Evolutionary conservation across 1,140 invertebrate genomes (phyloP).

Genomic region (Drosophila navojoa): DNA sequence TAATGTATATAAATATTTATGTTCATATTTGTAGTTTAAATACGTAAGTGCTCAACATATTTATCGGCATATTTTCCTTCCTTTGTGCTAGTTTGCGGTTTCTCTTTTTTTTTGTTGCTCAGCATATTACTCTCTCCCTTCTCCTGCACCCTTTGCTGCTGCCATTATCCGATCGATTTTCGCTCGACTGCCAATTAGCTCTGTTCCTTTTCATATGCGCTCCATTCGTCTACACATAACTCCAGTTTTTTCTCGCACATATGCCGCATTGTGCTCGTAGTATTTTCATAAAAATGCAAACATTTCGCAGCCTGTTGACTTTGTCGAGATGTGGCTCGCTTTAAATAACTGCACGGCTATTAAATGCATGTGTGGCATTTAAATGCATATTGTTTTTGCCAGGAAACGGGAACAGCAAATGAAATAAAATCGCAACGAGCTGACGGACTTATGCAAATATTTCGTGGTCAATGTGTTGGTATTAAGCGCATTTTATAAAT

Average conservation of each 20-base stretch:
- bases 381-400: conserved; percentile 35
- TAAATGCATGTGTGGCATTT: conserved; percentile 51
- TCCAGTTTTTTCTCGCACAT: conserved; percentile 14
- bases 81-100: too few species aligned
- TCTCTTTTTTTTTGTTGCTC: neutral
- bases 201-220: neutral
- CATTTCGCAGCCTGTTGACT: conserved; percentile 17
- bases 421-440: neutral
- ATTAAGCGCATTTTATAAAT: conserved; percentile 32
- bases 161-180: too few species aligned
- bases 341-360: conserved; percentile 43
- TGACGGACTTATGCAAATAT: conserved; percentile 31
- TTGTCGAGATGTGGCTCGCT: conserved; percentile 27
- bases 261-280: conserved; percentile 11
- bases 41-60: too few species aligned
- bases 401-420: neutral
- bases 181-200: too few species aligned
- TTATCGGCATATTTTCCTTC: too few species aligned
- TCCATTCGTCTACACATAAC: neutral
- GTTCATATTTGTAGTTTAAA: too few species aligned
- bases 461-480: conserved; percentile 36
- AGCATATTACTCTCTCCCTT: neutral
- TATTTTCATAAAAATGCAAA: conserved; percentile 37
- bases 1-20: too few species aligned
- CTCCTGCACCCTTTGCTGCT: neutral